Percentiles rank a stretch among this genome's conserved stretches.
Conservation (phyloP, 2,888 invertebrate species). For the Ochropleura leucogaster region DNA sequence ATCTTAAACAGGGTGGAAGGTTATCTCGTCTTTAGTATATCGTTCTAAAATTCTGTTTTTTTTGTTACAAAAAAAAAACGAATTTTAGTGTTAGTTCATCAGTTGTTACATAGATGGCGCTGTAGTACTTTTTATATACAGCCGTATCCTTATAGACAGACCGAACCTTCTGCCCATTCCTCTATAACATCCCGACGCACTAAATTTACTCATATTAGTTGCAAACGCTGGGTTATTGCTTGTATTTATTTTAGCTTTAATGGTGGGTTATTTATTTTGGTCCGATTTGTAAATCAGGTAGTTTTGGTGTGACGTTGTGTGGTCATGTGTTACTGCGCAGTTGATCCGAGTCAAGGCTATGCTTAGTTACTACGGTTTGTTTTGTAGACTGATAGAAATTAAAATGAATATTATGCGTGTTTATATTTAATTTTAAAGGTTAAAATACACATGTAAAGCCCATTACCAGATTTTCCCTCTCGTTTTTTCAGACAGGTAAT, state of each 20-base stretch:
- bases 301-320: slow-evolving; percentile 35
- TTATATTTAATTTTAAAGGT: too few relatives aligned
- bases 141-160: slow-evolving; percentile 11
- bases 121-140: neutral
- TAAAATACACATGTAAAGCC: too few relatives aligned
- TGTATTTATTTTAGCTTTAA: slow-evolving; percentile 64
- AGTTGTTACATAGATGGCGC: too few relatives aligned
- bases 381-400: neutral
- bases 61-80: too few relatives aligned
- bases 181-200: slow-evolving; percentile 36
- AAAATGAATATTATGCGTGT: neutral
- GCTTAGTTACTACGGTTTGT: slow-evolving; percentile 3
- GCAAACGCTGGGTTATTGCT: slow-evolving; percentile 61
- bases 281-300: slow-evolving; percentile 59
- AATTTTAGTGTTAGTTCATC: too few relatives aligned
- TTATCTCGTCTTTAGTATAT: too few relatives aligned
- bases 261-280: slow-evolving; percentile 60
- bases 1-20: too few relatives aligned
- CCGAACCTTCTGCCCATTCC: slow-evolving; percentile 30
- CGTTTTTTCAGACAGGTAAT: too few relatives aligned
- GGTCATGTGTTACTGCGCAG: slow-evolving; percentile 26
- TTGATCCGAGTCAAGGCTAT: slow-evolving; percentile 35
- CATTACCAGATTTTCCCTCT: too few relatives aligned
- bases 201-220: slow-evolving; percentile 63
- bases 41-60: too few relatives aligned